Evolutionary conservation across 2,888 invertebrate genomes (phyloP).

Genomic region (Rugalucina vietnamica): DNA sequence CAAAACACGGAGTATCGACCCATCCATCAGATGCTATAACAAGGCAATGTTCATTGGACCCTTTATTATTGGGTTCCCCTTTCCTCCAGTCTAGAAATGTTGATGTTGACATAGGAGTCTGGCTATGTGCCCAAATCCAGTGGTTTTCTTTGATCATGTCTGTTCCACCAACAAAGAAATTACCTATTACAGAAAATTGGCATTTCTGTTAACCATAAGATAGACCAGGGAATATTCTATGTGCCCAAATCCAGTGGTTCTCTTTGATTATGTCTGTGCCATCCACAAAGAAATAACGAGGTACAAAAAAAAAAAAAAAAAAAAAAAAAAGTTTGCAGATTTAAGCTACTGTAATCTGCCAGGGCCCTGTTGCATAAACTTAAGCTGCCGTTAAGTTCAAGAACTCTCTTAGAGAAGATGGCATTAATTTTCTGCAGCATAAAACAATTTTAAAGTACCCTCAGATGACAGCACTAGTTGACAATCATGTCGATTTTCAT

Average conservation of each 20-base stretch:
- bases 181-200: background rate
- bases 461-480: no score
- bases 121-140: background rate
- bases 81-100: background rate
- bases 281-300: background rate
- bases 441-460: no score
- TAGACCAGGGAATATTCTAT: no score
- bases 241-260: background rate
- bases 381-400: no score
- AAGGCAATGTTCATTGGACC: background rate
- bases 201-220: no score
- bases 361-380: no score
- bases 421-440: no score
- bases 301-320: no score
- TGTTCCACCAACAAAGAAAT: background rate
- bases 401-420: no score
- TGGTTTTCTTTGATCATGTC: background rate
- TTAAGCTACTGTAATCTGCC: no score
- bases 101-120: background rate
- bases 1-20: background rate
- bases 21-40: background rate
- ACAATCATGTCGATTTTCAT: no score
- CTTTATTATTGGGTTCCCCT: background rate
- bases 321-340: no score
- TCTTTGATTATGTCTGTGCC: background rate